Evolutionary conservation across 2,888 invertebrate genomes (phyloP).

Genomic region (Agelastica alni): DNA sequence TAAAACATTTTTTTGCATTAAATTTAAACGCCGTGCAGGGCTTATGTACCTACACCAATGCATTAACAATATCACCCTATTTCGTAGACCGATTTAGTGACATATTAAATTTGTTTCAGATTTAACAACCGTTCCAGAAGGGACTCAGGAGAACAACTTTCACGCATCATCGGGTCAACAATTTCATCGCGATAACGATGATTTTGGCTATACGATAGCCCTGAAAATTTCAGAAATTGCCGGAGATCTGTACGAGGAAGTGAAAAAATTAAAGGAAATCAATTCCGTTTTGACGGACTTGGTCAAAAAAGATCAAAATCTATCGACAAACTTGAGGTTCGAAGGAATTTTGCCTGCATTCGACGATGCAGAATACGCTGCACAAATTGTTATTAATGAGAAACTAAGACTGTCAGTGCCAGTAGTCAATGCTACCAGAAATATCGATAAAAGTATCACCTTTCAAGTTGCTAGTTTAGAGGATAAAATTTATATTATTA

Average conservation of each 20-base stretch:
- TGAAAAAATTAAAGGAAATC: conserved; percentile 32
- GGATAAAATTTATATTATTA: conserved; percentile 43
- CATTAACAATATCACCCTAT: conserved; percentile 7
- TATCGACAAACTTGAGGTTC: conserved; percentile 33
- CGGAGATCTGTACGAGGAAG: conserved; percentile 32
- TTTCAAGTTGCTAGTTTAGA: conserved; percentile 42
- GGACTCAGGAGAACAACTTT: conserved; percentile 17
- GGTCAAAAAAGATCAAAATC: conserved; percentile 31
- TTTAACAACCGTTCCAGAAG: conserved; percentile 19
- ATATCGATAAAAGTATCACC: conserved; percentile 38
- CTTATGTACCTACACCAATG: neutral
- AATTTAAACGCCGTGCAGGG: too few species aligned
- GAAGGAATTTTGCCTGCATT: conserved; percentile 35
- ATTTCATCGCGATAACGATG: conserved; percentile 16
- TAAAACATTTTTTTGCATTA: too few species aligned
- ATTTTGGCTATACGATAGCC: conserved; percentile 19
- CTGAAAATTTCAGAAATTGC: conserved; percentile 35
- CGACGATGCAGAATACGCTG: conserved; percentile 32
- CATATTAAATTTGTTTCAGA: conserved; percentile 30
- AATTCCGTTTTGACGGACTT: conserved; percentile 34
- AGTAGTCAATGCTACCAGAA: conserved; percentile 37
- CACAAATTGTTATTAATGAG: conserved; percentile 39
- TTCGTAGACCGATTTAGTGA: conserved; percentile 19
- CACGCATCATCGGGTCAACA: conserved; percentile 24
- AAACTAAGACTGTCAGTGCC: conserved; percentile 40